These are phyloP conservation scores for Percina caprodes DNA, from an alignment of 2,113 vertebrate species.

Conservation along the genomic window DNA sequence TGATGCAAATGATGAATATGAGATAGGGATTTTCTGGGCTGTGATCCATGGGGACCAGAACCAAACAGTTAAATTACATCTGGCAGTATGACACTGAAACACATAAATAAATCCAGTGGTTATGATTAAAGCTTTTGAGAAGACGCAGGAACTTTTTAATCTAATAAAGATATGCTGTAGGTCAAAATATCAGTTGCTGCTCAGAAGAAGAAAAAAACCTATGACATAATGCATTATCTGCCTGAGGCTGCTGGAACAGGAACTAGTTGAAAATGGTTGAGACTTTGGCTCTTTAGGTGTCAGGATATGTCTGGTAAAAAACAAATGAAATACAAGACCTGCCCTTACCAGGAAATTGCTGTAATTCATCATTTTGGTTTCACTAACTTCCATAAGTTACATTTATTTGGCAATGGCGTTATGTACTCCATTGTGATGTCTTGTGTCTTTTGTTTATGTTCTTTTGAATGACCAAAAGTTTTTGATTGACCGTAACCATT, in stretches of 20 bases:
- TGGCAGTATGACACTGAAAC: constrained; percentile 2
- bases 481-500: constrained; percentile 38
- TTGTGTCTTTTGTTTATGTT: constrained; percentile 54
- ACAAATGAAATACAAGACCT: constrained; percentile 7
- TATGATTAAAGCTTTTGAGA: constrained; percentile 4
- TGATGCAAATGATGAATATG: constrained; percentile 16
- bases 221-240: neutral
- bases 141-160: constrained; percentile 17
- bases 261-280: constrained; percentile 11
- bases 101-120: neutral
- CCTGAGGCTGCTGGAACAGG: constrained; percentile 25
- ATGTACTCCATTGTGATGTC: constrained; percentile 39
- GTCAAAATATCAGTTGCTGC: constrained; percentile 14
- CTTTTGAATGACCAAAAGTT: constrained; percentile 63
- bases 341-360: constrained; percentile 18
- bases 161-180: neutral
- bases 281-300: constrained; percentile 27
- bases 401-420: constrained; percentile 48
- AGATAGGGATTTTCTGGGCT: neutral
- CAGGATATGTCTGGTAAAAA: constrained; percentile 20
- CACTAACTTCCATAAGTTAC: constrained; percentile 20
- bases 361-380: constrained; percentile 29
- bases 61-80: neutral
- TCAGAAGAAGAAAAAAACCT: neutral
- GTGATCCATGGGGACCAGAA: neutral